Percentiles rank a stretch among this genome's conserved stretches.
These are phyloP conservation scores for Agapornis canus DNA, from an alignment of 2,797 vertebrate species.

Conservation along the genomic window DNA sequence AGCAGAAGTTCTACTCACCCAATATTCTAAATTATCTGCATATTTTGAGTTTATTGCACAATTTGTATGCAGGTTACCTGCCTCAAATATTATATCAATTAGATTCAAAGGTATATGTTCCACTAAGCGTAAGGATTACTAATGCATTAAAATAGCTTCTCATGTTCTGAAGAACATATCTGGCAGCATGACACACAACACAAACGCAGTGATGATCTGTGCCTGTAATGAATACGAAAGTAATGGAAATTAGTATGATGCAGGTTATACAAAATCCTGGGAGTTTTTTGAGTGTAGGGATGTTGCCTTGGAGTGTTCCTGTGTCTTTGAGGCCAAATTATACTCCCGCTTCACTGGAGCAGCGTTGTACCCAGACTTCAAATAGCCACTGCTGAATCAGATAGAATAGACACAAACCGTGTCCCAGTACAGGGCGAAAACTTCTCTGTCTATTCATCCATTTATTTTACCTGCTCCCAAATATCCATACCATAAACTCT, in stretches of 20 bases:
- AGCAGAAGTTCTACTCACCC: neutral
- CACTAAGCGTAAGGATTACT: neutral
- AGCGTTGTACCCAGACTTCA: neutral
- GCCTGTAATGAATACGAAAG: neutral
- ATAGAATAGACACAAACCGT: neutral
- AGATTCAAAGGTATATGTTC: neutral
- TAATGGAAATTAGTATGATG: neutral
- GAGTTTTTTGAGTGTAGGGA: neutral
- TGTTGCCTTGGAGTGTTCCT: neutral
- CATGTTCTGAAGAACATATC: neutral
- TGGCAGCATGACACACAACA: neutral
- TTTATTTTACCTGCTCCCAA: neutral
- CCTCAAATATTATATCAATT: neutral
- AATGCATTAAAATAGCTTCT: neutral
- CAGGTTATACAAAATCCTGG: neutral
- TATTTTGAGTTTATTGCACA: neutral
- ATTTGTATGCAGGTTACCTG: neutral
- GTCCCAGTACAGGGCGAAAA: neutral
- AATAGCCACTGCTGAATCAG: neutral
- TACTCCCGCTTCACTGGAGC: neutral
- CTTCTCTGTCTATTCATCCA: neutral
- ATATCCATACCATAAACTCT: neutral
- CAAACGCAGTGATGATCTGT: neutral
- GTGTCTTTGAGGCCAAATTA: neutral
- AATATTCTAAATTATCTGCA: neutral